Evolutionary conservation across 2,113 vertebrate species (phyloP).

Genomic region (Actenoides lindsayi): DNA sequence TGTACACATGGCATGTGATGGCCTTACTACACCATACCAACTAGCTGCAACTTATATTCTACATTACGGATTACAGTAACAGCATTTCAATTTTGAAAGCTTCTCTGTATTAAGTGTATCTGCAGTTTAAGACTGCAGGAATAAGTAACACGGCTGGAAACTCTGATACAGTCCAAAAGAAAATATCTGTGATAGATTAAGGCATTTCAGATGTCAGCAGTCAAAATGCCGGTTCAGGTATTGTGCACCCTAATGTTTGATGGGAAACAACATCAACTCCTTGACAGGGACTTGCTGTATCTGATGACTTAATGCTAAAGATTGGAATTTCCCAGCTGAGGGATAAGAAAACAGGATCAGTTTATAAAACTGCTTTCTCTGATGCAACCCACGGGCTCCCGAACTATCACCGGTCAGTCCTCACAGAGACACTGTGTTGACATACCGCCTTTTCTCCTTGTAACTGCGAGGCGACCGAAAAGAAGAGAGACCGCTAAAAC

Average conservation of each 20-base stretch:
- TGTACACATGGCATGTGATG: neutral
- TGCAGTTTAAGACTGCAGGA: neutral
- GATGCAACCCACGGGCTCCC: neutral
- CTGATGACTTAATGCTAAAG: neutral
- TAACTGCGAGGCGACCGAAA: neutral
- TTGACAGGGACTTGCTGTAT: neutral
- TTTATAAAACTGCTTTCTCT: neutral
- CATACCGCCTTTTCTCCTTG: neutral
- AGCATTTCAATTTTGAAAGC: neutral
- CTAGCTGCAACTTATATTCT: neutral
- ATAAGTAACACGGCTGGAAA: neutral
- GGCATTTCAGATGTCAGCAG: neutral
- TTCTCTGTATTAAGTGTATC: neutral
- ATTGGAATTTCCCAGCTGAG: neutral
- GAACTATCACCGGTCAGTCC: neutral
- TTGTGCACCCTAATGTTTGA: neutral
- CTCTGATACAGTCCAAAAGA: neutral
- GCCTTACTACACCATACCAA: neutral
- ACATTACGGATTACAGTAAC: neutral
- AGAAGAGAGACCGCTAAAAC: neutral
- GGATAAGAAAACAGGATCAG: neutral
- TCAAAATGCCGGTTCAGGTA: neutral
- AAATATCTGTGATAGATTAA: neutral
- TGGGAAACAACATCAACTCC: neutral
- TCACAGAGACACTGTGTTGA: neutral